phyloP scores from a whole-genome alignment of 1,140 invertebrate species.

The Drosophila carrolli region DNA sequence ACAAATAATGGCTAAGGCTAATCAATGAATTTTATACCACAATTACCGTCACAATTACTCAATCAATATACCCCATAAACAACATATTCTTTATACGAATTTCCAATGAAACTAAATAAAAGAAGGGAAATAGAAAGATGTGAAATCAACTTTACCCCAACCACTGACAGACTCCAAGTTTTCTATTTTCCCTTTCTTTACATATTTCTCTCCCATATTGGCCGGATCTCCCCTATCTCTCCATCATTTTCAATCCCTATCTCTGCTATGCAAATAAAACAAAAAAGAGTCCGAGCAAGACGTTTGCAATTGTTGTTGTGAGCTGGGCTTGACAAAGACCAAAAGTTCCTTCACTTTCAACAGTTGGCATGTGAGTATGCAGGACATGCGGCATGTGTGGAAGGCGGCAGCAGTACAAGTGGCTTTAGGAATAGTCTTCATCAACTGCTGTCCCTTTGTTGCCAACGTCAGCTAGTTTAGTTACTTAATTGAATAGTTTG shows the following conservation, averaged over 20 bases:
- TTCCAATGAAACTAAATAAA: constrained; percentile 50
- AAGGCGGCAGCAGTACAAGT: constrained; percentile 41
- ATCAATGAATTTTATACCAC: no score
- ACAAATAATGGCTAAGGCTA: no score
- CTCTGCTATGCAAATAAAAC: constrained; percentile 68
- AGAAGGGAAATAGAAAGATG: background rate
- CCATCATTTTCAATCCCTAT: constrained; percentile 27
- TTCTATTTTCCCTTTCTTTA: background rate
- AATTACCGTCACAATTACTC: background rate
- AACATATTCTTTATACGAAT: constrained; percentile 59
- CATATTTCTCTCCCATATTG: background rate
- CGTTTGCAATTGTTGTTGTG: constrained; percentile 58
- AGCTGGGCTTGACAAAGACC: constrained; percentile 57
- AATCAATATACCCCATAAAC: constrained; percentile 43
- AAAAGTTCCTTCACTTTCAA: constrained; percentile 66
- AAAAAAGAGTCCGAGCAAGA: constrained; percentile 42
- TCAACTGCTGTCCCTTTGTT: constrained; percentile 27
- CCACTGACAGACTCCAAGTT: background rate
- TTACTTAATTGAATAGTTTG: constrained; percentile 83
- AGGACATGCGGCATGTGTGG: constrained; percentile 54
- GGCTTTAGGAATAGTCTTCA: constrained; percentile 22
- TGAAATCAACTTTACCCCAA: constrained; percentile 3
- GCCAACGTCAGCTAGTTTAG: constrained; percentile 79
- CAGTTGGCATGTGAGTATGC: constrained; percentile 57
- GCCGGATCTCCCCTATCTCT: constrained; percentile 20